Evolutionary conservation across 1,140 invertebrate species (phyloP).

Genomic region (Akabosia matsudoensis): DNA sequence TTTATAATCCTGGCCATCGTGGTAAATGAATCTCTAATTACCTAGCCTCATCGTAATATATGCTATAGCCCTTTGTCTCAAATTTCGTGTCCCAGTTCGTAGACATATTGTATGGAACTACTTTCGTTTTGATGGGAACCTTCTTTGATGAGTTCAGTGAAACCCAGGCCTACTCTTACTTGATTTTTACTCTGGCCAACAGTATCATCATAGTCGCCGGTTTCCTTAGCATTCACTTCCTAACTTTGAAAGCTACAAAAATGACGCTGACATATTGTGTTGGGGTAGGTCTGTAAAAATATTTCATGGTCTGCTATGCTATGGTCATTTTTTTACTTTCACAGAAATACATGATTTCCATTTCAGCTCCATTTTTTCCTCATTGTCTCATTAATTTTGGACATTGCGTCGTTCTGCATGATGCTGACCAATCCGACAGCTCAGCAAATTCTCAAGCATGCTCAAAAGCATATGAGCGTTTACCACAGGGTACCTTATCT

Average conservation of each 20-base stretch:
- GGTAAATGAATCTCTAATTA: neutral
- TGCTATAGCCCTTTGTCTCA: neutral
- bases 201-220: neutral
- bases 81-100: neutral
- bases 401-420: no score
- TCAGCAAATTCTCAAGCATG: no score
- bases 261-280: neutral
- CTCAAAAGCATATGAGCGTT: no score
- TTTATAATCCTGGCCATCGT: neutral
- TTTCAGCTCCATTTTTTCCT: no score
- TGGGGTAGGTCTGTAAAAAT: neutral
- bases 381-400: no score
- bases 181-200: neutral
- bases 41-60: neutral
- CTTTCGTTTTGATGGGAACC: neutral
- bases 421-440: no score
- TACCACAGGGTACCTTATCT: no score
- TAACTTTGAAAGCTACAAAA: neutral
- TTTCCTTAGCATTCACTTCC: constrained; percentile 5
- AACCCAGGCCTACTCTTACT: neutral
- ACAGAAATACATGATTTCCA: no score
- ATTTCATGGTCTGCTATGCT: neutral
- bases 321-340: neutral
- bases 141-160: neutral
- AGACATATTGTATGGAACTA: neutral